A percentile compares a stretch with the other conserved stretches of the same genome.
Evolutionary conservation across 1,140 invertebrate species (phyloP).

Genomic region (Saccostrea glomerata): DNA sequence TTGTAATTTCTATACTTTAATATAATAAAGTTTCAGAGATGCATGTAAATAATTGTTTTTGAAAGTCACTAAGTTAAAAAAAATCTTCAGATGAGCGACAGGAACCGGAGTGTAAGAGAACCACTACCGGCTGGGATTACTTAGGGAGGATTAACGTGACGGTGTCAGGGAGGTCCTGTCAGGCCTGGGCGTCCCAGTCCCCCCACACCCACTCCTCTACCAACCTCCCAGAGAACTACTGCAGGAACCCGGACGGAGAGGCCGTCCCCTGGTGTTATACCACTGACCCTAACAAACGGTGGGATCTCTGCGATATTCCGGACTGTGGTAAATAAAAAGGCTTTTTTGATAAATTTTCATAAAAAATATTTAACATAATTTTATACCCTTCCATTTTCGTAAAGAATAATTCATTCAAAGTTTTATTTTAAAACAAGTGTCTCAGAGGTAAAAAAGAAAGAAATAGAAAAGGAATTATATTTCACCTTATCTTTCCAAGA

Average conservation of each 20-base stretch:
- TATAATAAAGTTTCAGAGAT: background rate
- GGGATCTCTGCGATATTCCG: slow-evolving; percentile 40
- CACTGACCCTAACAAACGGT: slow-evolving; percentile 20
- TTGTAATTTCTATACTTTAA: no score
- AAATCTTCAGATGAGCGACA: background rate
- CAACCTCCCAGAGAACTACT: slow-evolving; percentile 13
- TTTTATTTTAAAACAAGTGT: no score
- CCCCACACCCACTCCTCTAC: slow-evolving; percentile 15
- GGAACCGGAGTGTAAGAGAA: background rate
- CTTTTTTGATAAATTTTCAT: background rate
- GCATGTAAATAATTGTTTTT: background rate
- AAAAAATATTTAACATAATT: no score
- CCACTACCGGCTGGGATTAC: slow-evolving; percentile 20
- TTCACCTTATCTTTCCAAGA: no score
- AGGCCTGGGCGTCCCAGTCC: slow-evolving; percentile 33
- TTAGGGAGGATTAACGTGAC: slow-evolving; percentile 2
- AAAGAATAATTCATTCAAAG: no score
- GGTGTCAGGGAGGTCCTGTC: slow-evolving; percentile 13
- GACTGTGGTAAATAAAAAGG: slow-evolving; percentile 24
- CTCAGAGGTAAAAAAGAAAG: no score
- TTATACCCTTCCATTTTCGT: no score
- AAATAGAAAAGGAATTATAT: no score
- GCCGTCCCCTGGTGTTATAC: slow-evolving; percentile 42
- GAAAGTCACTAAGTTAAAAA: background rate
- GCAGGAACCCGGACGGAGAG: slow-evolving; percentile 43